Evolutionary conservation across 2,888 invertebrate genomes (phyloP).

Genomic region (Xestia rhomboidea): DNA sequence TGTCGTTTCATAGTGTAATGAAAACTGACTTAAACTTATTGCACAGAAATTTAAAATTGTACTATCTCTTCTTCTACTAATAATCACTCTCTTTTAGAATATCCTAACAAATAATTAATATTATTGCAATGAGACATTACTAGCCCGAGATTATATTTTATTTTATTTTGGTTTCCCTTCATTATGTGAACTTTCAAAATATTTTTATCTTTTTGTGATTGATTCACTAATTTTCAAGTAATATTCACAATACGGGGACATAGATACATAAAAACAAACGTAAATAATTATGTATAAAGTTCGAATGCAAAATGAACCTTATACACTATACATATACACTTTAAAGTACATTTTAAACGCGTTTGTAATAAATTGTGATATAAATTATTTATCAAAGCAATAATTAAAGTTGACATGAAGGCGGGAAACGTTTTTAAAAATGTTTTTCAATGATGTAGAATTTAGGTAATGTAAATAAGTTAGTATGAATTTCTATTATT

Average conservation of each 20-base stretch:
- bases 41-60: slow-evolving; percentile 28
- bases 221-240: slow-evolving; percentile 6
- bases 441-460: slow-evolving; percentile 73
- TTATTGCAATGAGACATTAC: slow-evolving; percentile 67
- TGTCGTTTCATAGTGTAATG: background rate
- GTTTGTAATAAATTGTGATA: slow-evolving; percentile 72
- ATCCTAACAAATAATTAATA: slow-evolving; percentile 40
- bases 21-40: background rate
- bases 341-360: slow-evolving; percentile 66
- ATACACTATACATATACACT: slow-evolving; percentile 33
- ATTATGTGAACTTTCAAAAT: slow-evolving; percentile 64
- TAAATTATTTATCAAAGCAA: slow-evolving; percentile 74
- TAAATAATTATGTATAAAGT: slow-evolving; percentile 23
- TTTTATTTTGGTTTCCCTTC: slow-evolving; percentile 69
- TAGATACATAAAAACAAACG: slow-evolving; percentile 28
- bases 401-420: slow-evolving; percentile 75
- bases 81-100: slow-evolving; percentile 45
- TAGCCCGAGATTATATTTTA: slow-evolving; percentile 61
- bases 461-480: slow-evolving; percentile 82
- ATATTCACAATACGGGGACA: slow-evolving; percentile 21
- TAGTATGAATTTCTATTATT: slow-evolving; percentile 81
- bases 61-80: slow-evolving; percentile 43
- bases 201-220: background rate
- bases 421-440: slow-evolving; percentile 71
- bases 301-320: slow-evolving; percentile 50